phyloP scores from a whole-genome alignment of 2,113 vertebrate genomes.

The Garra rufa region DNA sequence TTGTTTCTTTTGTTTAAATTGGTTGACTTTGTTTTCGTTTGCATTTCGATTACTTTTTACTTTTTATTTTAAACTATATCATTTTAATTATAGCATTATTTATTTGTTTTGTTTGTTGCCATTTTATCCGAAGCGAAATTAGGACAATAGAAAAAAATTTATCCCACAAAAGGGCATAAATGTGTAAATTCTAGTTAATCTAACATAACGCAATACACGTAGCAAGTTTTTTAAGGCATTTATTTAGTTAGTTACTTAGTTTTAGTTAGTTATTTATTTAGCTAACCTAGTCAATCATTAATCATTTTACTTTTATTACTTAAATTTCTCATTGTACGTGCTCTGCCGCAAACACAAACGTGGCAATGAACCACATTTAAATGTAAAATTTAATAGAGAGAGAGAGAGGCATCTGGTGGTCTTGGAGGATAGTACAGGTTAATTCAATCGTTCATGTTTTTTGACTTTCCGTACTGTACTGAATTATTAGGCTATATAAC shows the following conservation, averaged over 20 bases:
- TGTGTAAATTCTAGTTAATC: too few species aligned
- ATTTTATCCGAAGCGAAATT: too few species aligned
- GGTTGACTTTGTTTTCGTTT: neutral
- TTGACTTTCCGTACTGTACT: neutral
- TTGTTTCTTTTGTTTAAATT: neutral
- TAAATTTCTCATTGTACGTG: neutral
- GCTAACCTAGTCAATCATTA: too few species aligned
- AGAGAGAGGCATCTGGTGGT: constrained; percentile 65
- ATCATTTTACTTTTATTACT: neutral
- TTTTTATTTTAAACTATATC: neutral
- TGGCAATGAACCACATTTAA: constrained; percentile 3
- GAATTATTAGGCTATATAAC: too few species aligned
- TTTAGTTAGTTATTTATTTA: neutral
- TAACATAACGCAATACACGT: too few species aligned
- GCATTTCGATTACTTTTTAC: neutral
- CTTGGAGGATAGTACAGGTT: neutral
- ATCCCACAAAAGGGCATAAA: too few species aligned
- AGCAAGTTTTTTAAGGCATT: neutral
- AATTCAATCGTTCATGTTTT: neutral
- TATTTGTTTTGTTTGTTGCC: neutral
- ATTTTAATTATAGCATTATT: too few species aligned
- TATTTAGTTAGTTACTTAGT: neutral
- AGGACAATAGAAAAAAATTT: too few species aligned
- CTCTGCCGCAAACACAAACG: neutral
- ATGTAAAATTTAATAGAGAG: too few species aligned